Base-by-base conservation (phyloP, 2,888 invertebrate species). In the Caenorhabditis sp. region DNA sequence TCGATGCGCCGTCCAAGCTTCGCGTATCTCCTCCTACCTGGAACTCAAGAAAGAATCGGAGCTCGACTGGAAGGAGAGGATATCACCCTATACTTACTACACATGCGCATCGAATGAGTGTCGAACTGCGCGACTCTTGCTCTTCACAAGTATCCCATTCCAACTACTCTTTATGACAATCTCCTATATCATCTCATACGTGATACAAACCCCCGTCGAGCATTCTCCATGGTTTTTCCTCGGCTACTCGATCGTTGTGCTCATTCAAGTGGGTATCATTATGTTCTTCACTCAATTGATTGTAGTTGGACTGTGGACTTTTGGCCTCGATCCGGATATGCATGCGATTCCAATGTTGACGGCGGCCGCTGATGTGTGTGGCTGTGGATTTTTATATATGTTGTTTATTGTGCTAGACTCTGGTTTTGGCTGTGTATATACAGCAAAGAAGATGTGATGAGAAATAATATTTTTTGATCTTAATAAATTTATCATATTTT, bases 341-440 rank as follows among this genome's bases (percentile, higher is more conserved):
- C 78, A 81, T 58, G 68, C 81, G 10, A 78, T 81, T 64, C 81
- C 81, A 2, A 36, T 78, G 0, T 52, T 81, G 8, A 81, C 81
- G 4, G 67, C 78, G 0, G 36, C 71, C 0, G 81, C 77, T 17
- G 80, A 80, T 59, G 57, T 83, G 1, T 59, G 74, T 25, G 83
- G 81, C 21, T 68, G 75, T 23, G 63, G 57, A n/a, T 59, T 76
- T 5, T 63, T 80, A 21, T 60, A 68, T 26, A n/a, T 59, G 1
- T 59, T 80, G 21, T 80, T 72, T 26, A 21, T 59, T 14, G 2
- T 26, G 1, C 49, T 72, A 17, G 50, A 65, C 12, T n/a, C 27
- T 2, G 23, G 49, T 0, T 65, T 67, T 50, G 61, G 56, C 62
- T 68, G n/a, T 58, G 60, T 23, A 21, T 52, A 21, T 21, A 56